These are phyloP conservation scores for Chelonoidis abingdonii DNA, from an alignment of 2,113 vertebrate genomes.

Conservation along the genomic window DNA sequence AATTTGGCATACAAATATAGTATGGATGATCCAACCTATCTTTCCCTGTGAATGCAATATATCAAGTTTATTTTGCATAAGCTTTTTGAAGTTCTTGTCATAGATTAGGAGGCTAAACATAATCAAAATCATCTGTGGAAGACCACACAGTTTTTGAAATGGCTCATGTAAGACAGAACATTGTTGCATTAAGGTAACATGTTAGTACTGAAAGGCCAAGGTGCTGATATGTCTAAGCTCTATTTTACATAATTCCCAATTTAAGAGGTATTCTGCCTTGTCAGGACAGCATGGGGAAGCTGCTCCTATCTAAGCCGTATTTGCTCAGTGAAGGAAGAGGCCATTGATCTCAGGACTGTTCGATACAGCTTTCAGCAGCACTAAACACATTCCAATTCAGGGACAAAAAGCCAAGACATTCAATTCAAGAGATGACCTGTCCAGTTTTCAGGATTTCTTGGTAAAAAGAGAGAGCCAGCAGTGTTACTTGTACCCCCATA, in stretches of 20 bases:
- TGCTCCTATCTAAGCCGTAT: background rate
- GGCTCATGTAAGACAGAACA: background rate
- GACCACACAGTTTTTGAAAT: background rate
- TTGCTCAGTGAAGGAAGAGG: background rate
- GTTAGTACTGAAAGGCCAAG: background rate
- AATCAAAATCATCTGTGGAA: background rate
- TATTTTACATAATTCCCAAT: accelerated
- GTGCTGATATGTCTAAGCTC: background rate
- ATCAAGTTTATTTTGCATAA: background rate
- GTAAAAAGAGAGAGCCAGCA: background rate
- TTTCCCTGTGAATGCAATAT: background rate
- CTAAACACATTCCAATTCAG: background rate
- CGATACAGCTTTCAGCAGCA: background rate
- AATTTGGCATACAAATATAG: background rate
- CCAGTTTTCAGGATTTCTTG: background rate
- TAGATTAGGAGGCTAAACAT: background rate
- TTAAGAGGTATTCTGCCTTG: background rate
- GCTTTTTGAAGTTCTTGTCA: background rate
- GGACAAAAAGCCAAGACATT: background rate
- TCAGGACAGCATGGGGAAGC: background rate
- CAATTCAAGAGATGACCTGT: background rate
- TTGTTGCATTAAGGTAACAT: background rate
- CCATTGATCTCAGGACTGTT: background rate
- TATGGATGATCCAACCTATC: background rate
- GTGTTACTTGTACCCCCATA: background rate